A percentile compares a stretch with the other conserved stretches of the same genome.
Conservation (phyloP, 2,113 vertebrate genomes). For the Tapirus terrestris region DNA sequence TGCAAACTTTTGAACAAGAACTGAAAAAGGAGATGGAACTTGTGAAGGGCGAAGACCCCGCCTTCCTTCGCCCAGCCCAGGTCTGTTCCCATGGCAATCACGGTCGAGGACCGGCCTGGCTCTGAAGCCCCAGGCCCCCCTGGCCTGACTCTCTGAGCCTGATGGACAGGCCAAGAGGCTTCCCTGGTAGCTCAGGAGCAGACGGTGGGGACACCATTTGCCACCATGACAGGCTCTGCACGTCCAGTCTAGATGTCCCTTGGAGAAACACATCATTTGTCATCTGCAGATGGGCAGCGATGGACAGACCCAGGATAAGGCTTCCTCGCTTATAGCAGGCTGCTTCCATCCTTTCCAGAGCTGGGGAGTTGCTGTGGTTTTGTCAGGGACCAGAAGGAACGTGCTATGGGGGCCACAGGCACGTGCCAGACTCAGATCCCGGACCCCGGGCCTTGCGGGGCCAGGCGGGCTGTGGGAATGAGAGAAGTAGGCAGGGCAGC, state of each 20-base stretch:
- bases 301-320: background rate
- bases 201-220: background rate
- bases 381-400: background rate
- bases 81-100: constrained; percentile 39
- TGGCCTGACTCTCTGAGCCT: background rate
- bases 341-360: background rate
- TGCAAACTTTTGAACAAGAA: background rate
- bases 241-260: background rate
- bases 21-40: background rate
- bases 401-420: background rate
- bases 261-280: background rate
- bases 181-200: background rate
- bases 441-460: accelerated
- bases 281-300: background rate
- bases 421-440: background rate
- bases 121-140: background rate
- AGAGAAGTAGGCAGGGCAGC: background rate
- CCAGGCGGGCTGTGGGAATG: background rate
- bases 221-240: background rate
- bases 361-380: background rate
- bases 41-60: background rate
- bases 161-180: background rate
- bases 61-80: background rate
- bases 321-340: background rate
- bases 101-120: background rate